Evolutionary conservation across 2,113 vertebrate species (phyloP).

Genomic region (Corythoichthys intestinalis): DNA sequence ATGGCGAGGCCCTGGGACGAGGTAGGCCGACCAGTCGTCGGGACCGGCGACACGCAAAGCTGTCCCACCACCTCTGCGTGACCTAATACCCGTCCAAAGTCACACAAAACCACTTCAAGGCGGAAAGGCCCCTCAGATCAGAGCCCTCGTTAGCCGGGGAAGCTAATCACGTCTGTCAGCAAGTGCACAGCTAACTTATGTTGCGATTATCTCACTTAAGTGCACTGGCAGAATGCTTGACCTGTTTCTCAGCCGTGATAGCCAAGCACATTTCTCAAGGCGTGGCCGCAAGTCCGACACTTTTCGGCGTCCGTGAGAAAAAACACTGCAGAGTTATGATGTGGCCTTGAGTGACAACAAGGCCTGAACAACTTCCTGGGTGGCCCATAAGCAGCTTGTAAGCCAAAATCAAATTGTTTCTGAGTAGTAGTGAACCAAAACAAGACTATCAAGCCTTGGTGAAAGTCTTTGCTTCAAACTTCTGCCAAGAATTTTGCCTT

Average conservation of each 20-base stretch:
- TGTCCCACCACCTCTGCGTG: constrained; percentile 19
- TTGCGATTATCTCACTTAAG: constrained; percentile 20
- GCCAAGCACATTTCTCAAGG: constrained; percentile 48
- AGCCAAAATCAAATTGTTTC: no score
- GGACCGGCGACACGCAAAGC: not conserved
- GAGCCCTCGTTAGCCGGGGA: constrained; percentile 27
- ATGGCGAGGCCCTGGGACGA: not conserved
- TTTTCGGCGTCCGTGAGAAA: constrained; percentile 18
- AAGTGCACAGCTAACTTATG: not conserved
- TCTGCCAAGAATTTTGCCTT: no score
- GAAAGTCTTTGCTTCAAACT: no score
- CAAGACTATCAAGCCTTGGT: no score
- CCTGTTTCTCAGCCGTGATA: constrained; percentile 64
- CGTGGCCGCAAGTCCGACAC: constrained; percentile 12
- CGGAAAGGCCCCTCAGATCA: constrained; percentile 6
- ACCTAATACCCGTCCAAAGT: constrained; percentile 41
- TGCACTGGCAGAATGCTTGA: constrained; percentile 51
- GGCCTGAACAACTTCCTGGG: no score
- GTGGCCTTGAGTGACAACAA: no score
- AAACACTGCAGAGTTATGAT: not conserved
- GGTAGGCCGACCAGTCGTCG: constrained; percentile 25
- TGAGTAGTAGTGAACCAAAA: no score
- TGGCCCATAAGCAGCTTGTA: no score
- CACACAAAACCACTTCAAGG: constrained; percentile 42
- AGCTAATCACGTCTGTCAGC: constrained; percentile 28